phyloP scores from a whole-genome alignment of 2,113 vertebrate genomes.

The Oplegnathus fasciatus region DNA sequence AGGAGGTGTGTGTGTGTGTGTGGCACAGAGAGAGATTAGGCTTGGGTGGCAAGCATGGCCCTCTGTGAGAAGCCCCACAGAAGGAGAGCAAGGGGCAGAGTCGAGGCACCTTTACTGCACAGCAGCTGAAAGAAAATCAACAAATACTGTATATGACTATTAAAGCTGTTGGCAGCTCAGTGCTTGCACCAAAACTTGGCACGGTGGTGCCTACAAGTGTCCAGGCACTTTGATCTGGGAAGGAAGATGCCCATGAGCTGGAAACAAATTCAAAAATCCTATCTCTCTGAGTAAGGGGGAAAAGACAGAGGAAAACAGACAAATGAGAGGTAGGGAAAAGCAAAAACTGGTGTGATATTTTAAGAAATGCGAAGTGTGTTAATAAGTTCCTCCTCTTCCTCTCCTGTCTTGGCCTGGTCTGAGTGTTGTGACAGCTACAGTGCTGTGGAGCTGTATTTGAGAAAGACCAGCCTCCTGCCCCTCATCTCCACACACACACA shows the following conservation, averaged over 20 bases:
- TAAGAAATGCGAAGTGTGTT: conserved; percentile 65
- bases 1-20: conserved; percentile 6
- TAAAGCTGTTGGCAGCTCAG: conserved; percentile 57
- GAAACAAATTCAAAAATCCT: conserved; percentile 29
- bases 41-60: background rate
- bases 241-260: conserved; percentile 21
- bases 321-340: conserved; percentile 21
- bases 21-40: conserved; percentile 15
- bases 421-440: conserved; percentile 75
- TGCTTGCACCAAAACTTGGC: conserved; percentile 55
- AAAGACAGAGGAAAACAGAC: conserved; percentile 26
- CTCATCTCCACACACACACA: conserved; percentile 72
- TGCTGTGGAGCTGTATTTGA: conserved; percentile 73
- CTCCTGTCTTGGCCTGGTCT: conserved; percentile 46
- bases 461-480: conserved; percentile 77
- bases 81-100: conserved; percentile 14
- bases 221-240: conserved; percentile 23
- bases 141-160: conserved; percentile 56
- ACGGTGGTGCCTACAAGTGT: conserved; percentile 54
- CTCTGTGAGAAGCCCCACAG: conserved; percentile 16
- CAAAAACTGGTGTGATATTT: conserved; percentile 67
- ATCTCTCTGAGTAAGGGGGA: background rate
- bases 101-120: conserved; percentile 1
- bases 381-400: conserved; percentile 62
- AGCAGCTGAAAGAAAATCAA: conserved; percentile 41